These are phyloP conservation scores for Aleiodes sp. DNA, from an alignment of 1,140 invertebrate genomes.

Conservation along the genomic window DNA sequence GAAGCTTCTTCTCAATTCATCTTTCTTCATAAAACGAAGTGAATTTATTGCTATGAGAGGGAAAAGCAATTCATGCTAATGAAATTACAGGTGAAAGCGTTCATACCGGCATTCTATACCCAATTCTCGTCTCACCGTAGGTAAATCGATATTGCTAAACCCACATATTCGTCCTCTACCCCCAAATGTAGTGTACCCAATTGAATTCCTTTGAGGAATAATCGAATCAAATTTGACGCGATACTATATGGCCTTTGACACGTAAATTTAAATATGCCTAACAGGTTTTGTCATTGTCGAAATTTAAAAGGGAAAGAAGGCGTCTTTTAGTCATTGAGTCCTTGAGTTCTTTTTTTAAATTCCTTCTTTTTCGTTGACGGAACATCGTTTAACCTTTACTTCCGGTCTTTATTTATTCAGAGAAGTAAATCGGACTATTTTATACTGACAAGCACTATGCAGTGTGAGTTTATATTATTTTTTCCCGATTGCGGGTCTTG, in stretches of 20 bases:
- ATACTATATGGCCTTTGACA: not conserved
- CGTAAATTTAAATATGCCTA: not conserved
- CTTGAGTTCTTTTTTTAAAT: not conserved
- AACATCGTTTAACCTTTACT: slow-evolving; percentile 26
- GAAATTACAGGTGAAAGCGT: not conserved
- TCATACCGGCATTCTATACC: not conserved
- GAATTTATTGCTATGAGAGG: not conserved
- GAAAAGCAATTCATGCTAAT: not conserved
- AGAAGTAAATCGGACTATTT: too few relatives aligned
- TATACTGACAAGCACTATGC: too few relatives aligned
- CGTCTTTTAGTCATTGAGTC: not conserved
- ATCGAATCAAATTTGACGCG: not conserved
- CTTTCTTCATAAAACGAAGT: too few relatives aligned
- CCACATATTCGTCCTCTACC: not conserved
- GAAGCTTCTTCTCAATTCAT: too few relatives aligned
- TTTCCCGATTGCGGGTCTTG: too few relatives aligned
- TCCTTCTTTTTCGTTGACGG: not conserved
- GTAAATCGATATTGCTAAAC: not conserved
- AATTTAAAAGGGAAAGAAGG: too few relatives aligned
- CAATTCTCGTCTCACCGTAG: not conserved
- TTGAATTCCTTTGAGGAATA: not conserved
- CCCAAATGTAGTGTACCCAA: not conserved
- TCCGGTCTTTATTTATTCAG: slow-evolving; percentile 3
- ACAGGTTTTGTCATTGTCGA: not conserved
- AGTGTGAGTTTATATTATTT: too few relatives aligned